Conservation (phyloP, 2,113 vertebrate species). For the Boleophthalmus pectinirostris region DNA sequence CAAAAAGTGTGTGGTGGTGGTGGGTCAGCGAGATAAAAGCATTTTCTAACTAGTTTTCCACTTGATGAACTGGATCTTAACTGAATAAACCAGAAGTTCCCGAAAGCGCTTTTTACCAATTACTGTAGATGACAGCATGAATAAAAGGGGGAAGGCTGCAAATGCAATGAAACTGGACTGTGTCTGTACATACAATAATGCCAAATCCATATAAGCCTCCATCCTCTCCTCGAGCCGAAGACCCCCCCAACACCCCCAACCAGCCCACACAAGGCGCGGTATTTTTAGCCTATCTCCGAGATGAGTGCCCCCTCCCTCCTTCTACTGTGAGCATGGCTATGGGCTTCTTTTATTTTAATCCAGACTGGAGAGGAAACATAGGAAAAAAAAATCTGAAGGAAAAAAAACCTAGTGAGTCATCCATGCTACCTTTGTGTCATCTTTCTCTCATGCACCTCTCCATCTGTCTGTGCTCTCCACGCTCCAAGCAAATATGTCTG, state of each 20-base stretch:
- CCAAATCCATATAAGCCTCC: constrained; percentile 65
- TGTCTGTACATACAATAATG: constrained; percentile 36
- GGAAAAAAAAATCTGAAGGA: constrained; percentile 39
- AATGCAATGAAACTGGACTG: constrained; percentile 25
- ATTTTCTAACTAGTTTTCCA: constrained; percentile 13
- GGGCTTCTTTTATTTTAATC: constrained; percentile 81
- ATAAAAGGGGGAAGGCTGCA: constrained; percentile 4
- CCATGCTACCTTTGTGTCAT: constrained; percentile 75
- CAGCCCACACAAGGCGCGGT: constrained; percentile 74
- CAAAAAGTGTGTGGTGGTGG: constrained; percentile 13
- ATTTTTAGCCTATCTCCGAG: constrained; percentile 81
- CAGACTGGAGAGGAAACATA: constrained; percentile 70
- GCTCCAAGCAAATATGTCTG: constrained; percentile 34
- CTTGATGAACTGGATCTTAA: constrained; percentile 37
- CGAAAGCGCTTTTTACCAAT: constrained; percentile 38
- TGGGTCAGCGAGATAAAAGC: constrained; percentile 32
- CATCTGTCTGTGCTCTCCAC: constrained; percentile 35
- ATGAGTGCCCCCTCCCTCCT: constrained; percentile 72
- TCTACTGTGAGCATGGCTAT: constrained; percentile 77
- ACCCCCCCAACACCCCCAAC: constrained; percentile 30
- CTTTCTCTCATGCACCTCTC: constrained; percentile 36
- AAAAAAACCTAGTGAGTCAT: constrained; percentile 73
- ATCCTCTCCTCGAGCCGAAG: constrained; percentile 28
- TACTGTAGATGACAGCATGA: constrained; percentile 26
- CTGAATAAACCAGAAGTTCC: constrained; percentile 33